phyloP scores from a whole-genome alignment of 2,797 vertebrate genomes.

The Mus caroli region DNA sequence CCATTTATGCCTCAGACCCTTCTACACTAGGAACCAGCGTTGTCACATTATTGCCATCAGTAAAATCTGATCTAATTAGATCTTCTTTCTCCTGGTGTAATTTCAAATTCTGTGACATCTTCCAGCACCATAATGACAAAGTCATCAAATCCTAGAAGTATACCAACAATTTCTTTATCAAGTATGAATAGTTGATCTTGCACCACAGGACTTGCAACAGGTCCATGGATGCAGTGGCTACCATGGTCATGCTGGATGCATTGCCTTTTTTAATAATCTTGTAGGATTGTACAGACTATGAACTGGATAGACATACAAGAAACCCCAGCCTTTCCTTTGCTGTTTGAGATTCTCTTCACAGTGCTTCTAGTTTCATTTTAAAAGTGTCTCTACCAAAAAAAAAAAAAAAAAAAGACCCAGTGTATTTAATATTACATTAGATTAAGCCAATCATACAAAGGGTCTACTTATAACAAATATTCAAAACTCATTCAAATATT shows the following conservation, averaged over 20 bases:
- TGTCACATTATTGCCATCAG: neutral
- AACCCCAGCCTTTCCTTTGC: slow-evolving; percentile 1
- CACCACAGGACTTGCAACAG: neutral
- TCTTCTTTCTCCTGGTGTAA: neutral
- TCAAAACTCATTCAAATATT: slow-evolving; percentile 71
- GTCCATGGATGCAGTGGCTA: neutral
- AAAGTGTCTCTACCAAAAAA: slow-evolving; percentile 47
- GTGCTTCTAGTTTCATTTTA: slow-evolving; percentile 70
- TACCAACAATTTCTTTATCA: neutral
- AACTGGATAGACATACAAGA: slow-evolving; percentile 18
- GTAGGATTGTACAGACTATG: slow-evolving; percentile 60
- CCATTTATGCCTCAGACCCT: neutral
- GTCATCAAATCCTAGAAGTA: neutral
- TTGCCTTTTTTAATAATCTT: slow-evolving; percentile 39
- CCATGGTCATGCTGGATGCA: neutral
- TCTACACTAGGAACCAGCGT: neutral
- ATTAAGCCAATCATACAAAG: slow-evolving; percentile 62
- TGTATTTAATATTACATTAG: slow-evolving; percentile 66
- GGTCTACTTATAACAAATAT: slow-evolving; percentile 68
- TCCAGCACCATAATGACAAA: neutral
- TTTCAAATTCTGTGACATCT: neutral
- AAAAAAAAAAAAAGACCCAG: neutral
- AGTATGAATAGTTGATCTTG: neutral
- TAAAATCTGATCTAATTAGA: neutral
- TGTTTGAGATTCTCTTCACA: slow-evolving; percentile 39